Conservation (phyloP, 2,888 invertebrate genomes). For the Xylota segnis region DNA sequence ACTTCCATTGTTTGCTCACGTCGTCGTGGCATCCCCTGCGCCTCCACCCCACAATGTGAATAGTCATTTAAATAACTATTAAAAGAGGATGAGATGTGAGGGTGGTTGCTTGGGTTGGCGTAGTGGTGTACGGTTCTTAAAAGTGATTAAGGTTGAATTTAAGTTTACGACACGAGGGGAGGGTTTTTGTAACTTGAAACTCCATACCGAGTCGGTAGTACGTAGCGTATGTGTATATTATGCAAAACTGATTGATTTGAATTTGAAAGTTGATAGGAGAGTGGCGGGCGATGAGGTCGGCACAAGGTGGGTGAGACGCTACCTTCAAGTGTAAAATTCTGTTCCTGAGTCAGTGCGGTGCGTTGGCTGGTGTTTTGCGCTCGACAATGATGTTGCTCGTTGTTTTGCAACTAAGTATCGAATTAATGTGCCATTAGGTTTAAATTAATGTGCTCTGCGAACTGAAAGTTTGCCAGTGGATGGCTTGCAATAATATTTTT, state of each 20-base stretch:
- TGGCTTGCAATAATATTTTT: conserved; percentile 27
- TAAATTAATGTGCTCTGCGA: conserved; percentile 32
- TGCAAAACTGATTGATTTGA: conserved; percentile 62
- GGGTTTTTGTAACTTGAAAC: conserved; percentile 10
- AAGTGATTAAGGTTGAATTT: conserved; percentile 53
- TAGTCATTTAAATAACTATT: conserved; percentile 62
- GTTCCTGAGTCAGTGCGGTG: neutral
- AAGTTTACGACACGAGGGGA: conserved; percentile 1
- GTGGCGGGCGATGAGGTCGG: neutral
- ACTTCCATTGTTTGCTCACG: conserved; percentile 43
- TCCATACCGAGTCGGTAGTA: neutral
- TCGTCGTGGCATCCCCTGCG: conserved; percentile 8
- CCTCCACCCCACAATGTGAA: conserved; percentile 24
- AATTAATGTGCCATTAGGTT: conserved; percentile 40
- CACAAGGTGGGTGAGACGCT: neutral
- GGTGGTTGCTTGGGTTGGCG: conserved; percentile 5
- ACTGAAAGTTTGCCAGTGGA: conserved; percentile 27
- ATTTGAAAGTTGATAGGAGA: conserved; percentile 44
- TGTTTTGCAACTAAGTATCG: conserved; percentile 46
- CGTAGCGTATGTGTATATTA: conserved; percentile 24
- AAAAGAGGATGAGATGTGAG: conserved; percentile 23
- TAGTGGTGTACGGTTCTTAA: conserved; percentile 38
- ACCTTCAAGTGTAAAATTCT: conserved; percentile 27
- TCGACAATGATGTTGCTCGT: neutral
- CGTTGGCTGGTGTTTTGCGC: neutral